Conservation (phyloP, 2,113 vertebrate species). For the Mohoua ochrocephala region DNA sequence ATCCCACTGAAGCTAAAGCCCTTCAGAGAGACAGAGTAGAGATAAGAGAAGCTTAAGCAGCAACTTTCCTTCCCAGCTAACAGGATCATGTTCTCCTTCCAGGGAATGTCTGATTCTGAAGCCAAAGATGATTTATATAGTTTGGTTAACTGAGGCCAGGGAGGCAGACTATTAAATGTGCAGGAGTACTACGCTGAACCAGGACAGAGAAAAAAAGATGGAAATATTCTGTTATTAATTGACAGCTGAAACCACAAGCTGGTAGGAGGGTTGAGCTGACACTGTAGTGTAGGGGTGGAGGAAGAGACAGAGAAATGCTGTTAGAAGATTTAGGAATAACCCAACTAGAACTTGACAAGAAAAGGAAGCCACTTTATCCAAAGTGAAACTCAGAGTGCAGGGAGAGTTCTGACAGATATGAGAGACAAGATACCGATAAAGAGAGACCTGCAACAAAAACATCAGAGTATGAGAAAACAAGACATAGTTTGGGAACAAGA, state of each 20-base stretch:
- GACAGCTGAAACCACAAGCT: not conserved
- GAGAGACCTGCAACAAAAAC: not conserved
- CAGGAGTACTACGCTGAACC: not conserved
- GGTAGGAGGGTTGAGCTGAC: not conserved
- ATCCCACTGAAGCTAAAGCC: not conserved
- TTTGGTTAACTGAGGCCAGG: not conserved
- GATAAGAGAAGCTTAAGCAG: not conserved
- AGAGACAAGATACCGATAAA: not conserved
- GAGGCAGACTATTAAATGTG: not conserved
- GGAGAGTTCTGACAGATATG: not conserved
- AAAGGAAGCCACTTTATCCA: not conserved
- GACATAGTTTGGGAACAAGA: not conserved
- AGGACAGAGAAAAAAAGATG: not conserved
- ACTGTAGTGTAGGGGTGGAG: fast-evolving
- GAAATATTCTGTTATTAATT: not conserved
- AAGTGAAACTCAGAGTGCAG: not conserved
- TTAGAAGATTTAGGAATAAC: not conserved
- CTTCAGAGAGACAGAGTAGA: not conserved
- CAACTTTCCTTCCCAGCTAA: not conserved
- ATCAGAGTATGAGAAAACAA: not conserved
- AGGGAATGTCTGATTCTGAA: not conserved
- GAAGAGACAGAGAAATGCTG: not conserved
- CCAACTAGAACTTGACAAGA: not conserved
- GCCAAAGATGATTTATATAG: not conserved
- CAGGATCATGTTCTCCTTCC: not conserved